These are phyloP conservation scores for Geotrupes spiniger DNA, from an alignment of 2,888 invertebrate species.

Conservation along the genomic window DNA sequence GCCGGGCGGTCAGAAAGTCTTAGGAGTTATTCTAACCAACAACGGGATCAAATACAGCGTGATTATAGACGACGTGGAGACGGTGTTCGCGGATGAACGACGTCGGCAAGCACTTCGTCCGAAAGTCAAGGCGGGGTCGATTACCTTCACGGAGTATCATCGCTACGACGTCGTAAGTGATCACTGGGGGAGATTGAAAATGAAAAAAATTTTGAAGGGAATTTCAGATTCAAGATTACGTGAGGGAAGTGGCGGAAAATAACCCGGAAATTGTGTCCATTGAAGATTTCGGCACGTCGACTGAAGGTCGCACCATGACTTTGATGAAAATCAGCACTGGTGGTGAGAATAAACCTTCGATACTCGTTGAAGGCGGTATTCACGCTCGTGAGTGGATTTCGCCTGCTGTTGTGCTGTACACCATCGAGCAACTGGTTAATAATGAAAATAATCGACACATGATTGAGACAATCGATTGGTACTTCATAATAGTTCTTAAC, in stretches of 20 bases:
- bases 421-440: constrained; percentile 63
- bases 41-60: constrained; percentile 48
- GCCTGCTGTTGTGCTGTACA: constrained; percentile 62
- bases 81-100: constrained; percentile 30
- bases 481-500: constrained; percentile 65
- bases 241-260: constrained; percentile 47
- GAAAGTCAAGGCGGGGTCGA: constrained; percentile 46
- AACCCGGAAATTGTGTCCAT: constrained; percentile 56
- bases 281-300: constrained; percentile 58
- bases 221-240: constrained; percentile 46
- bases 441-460: constrained; percentile 57
- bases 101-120: constrained; percentile 25
- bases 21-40: constrained; percentile 41
- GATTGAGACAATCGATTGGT: constrained; percentile 63
- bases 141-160: constrained; percentile 49
- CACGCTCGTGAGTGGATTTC: constrained; percentile 73
- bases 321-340: constrained; percentile 62
- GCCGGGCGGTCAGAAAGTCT: constrained; percentile 43
- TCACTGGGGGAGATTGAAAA: not conserved
- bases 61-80: constrained; percentile 52
- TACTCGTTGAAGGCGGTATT: constrained; percentile 61
- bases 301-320: constrained; percentile 58
- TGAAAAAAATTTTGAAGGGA: not conserved
- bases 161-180: constrained; percentile 43
- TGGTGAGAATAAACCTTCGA: constrained; percentile 54